Percentiles rank a stretch among this genome's conserved stretches.
Conservation (phyloP, 2,888 invertebrate genomes). For the Oxystoma pomonae region DNA sequence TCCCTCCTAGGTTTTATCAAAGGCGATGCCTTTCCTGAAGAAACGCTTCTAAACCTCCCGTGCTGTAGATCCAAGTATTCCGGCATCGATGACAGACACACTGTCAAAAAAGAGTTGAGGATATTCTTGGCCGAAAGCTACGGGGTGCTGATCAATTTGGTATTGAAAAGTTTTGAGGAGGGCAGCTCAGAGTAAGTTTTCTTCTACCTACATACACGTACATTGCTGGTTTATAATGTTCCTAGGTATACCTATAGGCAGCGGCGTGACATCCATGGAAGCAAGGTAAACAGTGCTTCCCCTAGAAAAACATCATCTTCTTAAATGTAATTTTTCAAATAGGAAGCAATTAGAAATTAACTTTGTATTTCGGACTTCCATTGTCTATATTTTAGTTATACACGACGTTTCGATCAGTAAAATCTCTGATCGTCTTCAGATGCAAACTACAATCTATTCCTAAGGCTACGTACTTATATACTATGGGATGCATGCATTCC, state of each 20-base stretch:
- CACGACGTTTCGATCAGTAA: too few species aligned
- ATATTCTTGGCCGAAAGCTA: conserved; percentile 47
- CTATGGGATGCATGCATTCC: too few species aligned
- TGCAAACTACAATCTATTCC: too few species aligned
- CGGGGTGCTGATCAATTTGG: conserved; percentile 56
- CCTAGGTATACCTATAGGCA: too few species aligned
- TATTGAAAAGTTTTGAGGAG: conserved; percentile 51
- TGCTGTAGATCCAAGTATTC: conserved; percentile 40
- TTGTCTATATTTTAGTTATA: too few species aligned
- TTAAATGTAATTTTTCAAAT: neutral
- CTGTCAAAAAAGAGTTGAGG: conserved; percentile 33
- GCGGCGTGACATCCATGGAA: too few species aligned
- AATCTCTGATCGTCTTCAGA: too few species aligned
- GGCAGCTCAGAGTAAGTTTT: conserved; percentile 56
- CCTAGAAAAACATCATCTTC: neutral
- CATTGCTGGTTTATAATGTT: too few species aligned
- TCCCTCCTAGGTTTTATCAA: conserved; percentile 51
- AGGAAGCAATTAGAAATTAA: too few species aligned
- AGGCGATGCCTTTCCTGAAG: conserved; percentile 46
- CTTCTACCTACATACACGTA: neutral
- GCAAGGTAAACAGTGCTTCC: too few species aligned
- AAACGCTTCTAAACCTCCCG: conserved; percentile 50
- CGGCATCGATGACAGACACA: conserved; percentile 33
- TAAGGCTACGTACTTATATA: too few species aligned
- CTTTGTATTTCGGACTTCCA: too few species aligned